Evolutionary conservation across 2,797 vertebrate species (phyloP).

Genomic region (Artibeus lituratus): DNA sequence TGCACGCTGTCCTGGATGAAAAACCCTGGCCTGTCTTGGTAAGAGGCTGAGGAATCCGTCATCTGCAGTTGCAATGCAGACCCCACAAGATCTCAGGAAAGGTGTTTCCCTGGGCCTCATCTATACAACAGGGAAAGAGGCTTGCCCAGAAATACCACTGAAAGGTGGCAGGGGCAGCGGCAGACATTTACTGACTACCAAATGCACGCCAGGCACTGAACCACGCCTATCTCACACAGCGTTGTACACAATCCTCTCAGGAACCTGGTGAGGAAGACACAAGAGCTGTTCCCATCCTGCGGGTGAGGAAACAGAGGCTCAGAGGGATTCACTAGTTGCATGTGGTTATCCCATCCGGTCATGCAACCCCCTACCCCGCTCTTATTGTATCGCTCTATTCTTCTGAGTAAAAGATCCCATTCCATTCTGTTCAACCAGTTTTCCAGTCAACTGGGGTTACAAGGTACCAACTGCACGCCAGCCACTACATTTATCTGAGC

Average conservation of each 20-base stretch:
- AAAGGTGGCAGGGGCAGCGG: background rate
- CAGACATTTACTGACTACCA: background rate
- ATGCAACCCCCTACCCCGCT: background rate
- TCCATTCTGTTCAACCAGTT: background rate
- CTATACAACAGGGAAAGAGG: background rate
- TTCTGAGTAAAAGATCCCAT: background rate
- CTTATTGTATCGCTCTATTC: background rate
- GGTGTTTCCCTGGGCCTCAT: background rate
- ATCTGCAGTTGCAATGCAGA: background rate
- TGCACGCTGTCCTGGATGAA: background rate
- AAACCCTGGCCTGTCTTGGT: background rate
- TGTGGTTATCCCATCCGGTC: background rate
- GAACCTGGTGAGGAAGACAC: background rate
- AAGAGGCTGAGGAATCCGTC: background rate
- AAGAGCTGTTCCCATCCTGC: background rate
- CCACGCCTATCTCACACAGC: fast-evolving
- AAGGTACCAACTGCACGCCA: background rate
- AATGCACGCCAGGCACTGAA: fast-evolving
- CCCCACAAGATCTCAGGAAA: background rate
- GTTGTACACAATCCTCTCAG: background rate
- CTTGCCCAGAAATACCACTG: no score
- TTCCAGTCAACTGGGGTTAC: background rate
- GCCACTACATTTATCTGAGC: background rate
- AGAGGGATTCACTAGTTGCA: background rate
- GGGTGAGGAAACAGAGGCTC: background rate